These are phyloP conservation scores for Cephus runcator DNA, from an alignment of 2,888 invertebrate species.

Conservation along the genomic window DNA sequence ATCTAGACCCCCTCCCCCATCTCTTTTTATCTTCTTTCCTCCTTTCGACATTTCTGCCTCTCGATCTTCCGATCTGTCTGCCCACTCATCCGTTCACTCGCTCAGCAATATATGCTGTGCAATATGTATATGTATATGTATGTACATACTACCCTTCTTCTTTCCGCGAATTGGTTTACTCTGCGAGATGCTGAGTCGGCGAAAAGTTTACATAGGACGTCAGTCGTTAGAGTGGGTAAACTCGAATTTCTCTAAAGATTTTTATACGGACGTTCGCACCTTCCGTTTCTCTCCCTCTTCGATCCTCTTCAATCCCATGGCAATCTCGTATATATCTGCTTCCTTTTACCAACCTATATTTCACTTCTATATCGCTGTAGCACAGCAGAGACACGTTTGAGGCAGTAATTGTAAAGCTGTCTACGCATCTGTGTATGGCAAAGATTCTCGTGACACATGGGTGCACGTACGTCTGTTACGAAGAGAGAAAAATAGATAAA, in stretches of 20 bases:
- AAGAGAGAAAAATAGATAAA: not conserved
- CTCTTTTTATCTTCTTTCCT: not conserved
- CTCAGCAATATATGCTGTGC: not conserved
- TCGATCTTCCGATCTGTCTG: not conserved
- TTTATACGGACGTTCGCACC: not conserved
- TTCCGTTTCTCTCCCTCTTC: not conserved
- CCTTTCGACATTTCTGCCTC: not conserved
- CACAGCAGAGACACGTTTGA: not conserved
- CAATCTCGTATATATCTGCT: not conserved
- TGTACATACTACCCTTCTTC: not conserved
- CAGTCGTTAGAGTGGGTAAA: slow-evolving; percentile 39
- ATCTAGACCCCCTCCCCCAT: not conserved
- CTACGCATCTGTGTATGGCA: not conserved
- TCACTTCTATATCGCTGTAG: not conserved
- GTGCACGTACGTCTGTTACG: not conserved
- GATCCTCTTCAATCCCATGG: not conserved
- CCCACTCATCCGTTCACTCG: not conserved
- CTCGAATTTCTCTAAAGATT: slow-evolving; percentile 17
- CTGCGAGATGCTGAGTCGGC: slow-evolving; percentile 12
- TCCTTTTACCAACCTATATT: not conserved
- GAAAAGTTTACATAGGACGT: slow-evolving; percentile 36
- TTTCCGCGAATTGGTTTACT: slow-evolving; percentile 3
- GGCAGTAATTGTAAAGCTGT: not conserved
- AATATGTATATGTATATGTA: not conserved
- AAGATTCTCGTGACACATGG: not conserved